Conservation (phyloP, 2,113 vertebrate genomes). For the Casuarius casuarius region DNA sequence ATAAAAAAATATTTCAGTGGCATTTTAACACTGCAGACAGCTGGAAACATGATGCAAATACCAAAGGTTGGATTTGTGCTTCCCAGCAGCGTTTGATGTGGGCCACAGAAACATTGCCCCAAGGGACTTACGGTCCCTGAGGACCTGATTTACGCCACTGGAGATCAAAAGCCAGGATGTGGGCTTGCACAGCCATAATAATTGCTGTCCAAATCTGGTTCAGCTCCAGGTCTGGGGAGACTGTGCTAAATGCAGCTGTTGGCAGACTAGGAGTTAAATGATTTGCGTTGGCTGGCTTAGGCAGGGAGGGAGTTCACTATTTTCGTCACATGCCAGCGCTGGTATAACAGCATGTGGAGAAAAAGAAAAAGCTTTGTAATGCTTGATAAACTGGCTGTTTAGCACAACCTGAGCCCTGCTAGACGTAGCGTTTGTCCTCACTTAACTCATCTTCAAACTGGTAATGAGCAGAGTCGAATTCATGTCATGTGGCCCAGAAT, state of each 20-base stretch:
- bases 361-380: conserved; percentile 12
- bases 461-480: conserved; percentile 4
- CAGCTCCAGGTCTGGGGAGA: conserved; percentile 51
- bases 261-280: conserved; percentile 6
- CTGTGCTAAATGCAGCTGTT: not conserved
- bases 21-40: conserved; percentile 38
- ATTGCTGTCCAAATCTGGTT: not conserved
- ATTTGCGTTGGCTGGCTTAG: conserved; percentile 32
- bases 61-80: conserved; percentile 12
- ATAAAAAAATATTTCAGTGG: conserved; percentile 55
- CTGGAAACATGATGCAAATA: conserved; percentile 54
- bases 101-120: conserved; percentile 6
- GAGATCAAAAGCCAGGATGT: conserved; percentile 64
- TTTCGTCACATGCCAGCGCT: conserved; percentile 16
- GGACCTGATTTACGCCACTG: conserved; percentile 37
- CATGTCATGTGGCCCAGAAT: not conserved
- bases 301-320: not conserved
- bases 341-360: not conserved
- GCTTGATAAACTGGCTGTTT: conserved; percentile 9
- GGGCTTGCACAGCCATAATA: conserved; percentile 26
- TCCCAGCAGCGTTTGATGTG: conserved; percentile 61
- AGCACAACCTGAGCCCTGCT: not conserved
- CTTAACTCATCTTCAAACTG: not conserved
- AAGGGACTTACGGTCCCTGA: conserved; percentile 6
- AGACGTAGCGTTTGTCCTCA: not conserved